Percentiles rank a stretch among this genome's conserved stretches.
Conservation (phyloP, 2,888 invertebrate genomes). For the Oscheius sp. region DNA sequence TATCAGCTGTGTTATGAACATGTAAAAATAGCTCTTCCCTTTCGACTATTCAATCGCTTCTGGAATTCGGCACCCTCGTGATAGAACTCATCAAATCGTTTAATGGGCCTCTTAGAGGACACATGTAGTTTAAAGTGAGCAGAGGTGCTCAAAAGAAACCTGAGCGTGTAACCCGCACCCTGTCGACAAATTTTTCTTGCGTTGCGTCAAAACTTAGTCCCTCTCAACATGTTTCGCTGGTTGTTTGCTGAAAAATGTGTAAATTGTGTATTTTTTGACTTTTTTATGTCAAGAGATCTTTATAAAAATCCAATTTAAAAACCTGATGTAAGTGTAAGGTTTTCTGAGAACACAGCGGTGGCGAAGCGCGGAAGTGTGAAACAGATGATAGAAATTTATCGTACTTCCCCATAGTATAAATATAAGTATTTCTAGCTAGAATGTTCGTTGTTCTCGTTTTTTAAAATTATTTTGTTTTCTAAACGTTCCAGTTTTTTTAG, state of each 20-base stretch:
- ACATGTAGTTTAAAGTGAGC: constrained; percentile 24
- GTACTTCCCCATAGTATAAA: not conserved
- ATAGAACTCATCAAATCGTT: constrained; percentile 23
- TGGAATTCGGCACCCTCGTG: not conserved
- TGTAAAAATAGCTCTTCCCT: too few relatives aligned
- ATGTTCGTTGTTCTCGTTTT: not conserved
- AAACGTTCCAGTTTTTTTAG: constrained; percentile 12
- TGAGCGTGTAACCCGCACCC: constrained; percentile 13
- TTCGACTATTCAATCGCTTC: too few relatives aligned
- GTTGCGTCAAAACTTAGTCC: constrained; percentile 4
- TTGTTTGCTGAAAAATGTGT: too few relatives aligned
- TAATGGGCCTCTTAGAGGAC: constrained; percentile 18
- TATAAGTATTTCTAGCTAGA: not conserved
- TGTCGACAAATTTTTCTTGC: not conserved
- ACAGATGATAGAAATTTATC: too few relatives aligned
- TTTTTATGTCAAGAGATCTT: not conserved
- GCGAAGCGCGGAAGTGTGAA: too few relatives aligned
- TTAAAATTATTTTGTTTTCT: constrained; percentile 16
- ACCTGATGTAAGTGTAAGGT: too few relatives aligned
- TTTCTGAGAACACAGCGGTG: too few relatives aligned
- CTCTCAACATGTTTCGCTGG: not conserved
- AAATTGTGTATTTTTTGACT: not conserved
- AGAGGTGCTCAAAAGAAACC: constrained; percentile 16
- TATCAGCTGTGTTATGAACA: constrained; percentile 17
- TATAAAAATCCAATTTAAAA: too few relatives aligned